phyloP scores from a whole-genome alignment of 1,140 invertebrate species.

The Trachymyrmex cornetzi region DNA sequence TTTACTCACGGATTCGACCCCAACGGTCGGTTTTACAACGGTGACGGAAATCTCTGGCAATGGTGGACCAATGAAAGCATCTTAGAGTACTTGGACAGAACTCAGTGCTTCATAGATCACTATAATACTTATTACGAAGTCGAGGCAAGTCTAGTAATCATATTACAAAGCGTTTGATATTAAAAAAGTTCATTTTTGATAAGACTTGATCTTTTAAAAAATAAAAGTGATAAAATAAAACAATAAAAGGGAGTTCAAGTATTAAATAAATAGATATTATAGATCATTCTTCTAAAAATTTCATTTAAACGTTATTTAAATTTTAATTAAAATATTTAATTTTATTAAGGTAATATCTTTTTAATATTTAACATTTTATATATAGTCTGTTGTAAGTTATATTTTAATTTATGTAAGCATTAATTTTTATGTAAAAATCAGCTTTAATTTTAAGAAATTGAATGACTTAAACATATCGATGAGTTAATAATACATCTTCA shows the following conservation, averaged over 20 bases:
- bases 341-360: neutral
- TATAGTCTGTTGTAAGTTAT: neutral
- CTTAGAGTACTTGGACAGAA: conserved; percentile 90
- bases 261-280: neutral
- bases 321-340: conserved; percentile 1
- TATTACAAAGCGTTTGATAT: neutral
- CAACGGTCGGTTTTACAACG: conserved; percentile 91
- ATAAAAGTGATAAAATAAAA: neutral
- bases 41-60: conserved; percentile 90
- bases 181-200: neutral
- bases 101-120: conserved; percentile 95
- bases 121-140: conserved; percentile 92
- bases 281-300: neutral
- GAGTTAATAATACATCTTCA: neutral
- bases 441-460: neutral
- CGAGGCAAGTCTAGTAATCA: conserved; percentile 70
- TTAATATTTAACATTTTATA: neutral
- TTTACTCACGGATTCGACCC: conserved; percentile 95
- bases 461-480: neutral
- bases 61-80: conserved; percentile 96
- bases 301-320: conserved; percentile 1
- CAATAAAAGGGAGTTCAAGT: neutral
- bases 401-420: neutral
- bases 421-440: neutral
- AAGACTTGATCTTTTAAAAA: neutral